Evolutionary conservation across 2,113 vertebrate species (phyloP).

Genomic region (Sphaerodactylus townsendi): DNA sequence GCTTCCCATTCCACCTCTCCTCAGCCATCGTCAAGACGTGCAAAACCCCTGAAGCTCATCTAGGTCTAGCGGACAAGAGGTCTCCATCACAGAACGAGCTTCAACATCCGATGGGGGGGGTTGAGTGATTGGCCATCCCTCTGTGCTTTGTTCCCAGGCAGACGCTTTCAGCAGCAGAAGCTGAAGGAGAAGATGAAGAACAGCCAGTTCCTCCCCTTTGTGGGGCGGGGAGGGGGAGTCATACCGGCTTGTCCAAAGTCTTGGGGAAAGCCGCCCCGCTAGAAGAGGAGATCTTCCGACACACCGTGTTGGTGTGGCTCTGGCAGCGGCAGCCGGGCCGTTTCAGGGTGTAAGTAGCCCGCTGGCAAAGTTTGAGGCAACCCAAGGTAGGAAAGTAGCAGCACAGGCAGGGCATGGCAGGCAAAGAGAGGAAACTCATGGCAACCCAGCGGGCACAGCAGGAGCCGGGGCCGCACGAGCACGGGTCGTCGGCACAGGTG

Average conservation of each 20-base stretch:
- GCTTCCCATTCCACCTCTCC: slow-evolving; percentile 43
- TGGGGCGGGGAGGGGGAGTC: slow-evolving; percentile 68
- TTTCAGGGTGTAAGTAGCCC: slow-evolving; percentile 84
- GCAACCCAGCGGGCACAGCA: slow-evolving; percentile 90
- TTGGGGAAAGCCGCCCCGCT: slow-evolving; percentile 83
- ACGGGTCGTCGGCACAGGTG: slow-evolving; percentile 94
- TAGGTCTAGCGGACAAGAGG: slow-evolving; percentile 4
- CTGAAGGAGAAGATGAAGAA: slow-evolving; percentile 2
- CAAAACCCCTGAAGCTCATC: slow-evolving; percentile 27
- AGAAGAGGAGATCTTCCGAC: slow-evolving; percentile 92
- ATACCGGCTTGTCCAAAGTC: slow-evolving; percentile 93
- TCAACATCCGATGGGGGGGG: slow-evolving; percentile 2
- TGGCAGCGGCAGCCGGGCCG: slow-evolving; percentile 96
- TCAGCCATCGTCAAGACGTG: neutral
- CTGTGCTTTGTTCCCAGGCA: neutral
- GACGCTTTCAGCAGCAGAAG: slow-evolving; percentile 28
- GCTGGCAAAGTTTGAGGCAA: slow-evolving; percentile 92
- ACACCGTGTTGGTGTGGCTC: slow-evolving; percentile 94
- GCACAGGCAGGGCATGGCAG: slow-evolving; percentile 97
- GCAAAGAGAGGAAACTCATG: slow-evolving; percentile 89
- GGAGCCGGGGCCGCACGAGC: slow-evolving; percentile 86
- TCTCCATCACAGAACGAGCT: neutral
- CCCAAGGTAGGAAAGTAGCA: slow-evolving; percentile 95
- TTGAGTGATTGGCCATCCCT: neutral
- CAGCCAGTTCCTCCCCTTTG: slow-evolving; percentile 44